A percentile compares a stretch with the other conserved stretches of the same genome.
These are phyloP conservation scores for Pygoscelis adeliae DNA, from an alignment of 2,113 vertebrate species.

Conservation along the genomic window DNA sequence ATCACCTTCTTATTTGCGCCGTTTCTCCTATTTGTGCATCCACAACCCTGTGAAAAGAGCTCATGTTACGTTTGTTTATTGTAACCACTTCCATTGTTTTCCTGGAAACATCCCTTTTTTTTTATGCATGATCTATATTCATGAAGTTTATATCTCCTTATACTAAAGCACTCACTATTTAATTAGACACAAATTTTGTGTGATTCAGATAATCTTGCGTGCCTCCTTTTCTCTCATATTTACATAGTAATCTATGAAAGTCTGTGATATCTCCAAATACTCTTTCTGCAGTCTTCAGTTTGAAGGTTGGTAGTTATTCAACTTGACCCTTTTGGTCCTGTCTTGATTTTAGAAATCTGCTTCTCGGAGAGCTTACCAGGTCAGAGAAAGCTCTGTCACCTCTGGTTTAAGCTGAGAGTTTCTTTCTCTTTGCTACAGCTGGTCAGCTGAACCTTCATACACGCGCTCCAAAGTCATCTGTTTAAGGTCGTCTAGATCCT, in stretches of 20 bases:
- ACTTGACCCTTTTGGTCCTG: background rate
- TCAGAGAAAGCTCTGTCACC: background rate
- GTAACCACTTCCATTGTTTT: background rate
- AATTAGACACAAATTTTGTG: background rate
- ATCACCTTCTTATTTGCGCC: background rate
- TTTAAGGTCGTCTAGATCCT: background rate
- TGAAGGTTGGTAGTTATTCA: background rate
- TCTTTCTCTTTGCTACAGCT: background rate
- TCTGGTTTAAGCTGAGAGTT: background rate
- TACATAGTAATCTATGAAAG: background rate
- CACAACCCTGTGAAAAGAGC: background rate
- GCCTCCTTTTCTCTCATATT: background rate
- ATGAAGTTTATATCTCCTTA: background rate
- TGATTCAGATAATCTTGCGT: background rate
- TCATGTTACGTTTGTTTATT: background rate
- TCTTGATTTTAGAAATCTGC: background rate
- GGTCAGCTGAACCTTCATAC: background rate
- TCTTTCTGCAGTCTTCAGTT: background rate
- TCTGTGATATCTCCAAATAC: background rate
- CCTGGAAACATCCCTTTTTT: background rate
- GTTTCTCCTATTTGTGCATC: background rate
- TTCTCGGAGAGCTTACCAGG: rapidly evolving
- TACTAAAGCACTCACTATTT: background rate
- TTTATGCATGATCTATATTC: background rate
- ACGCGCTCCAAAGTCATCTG: background rate